phyloP scores from a whole-genome alignment of 2,113 vertebrate genomes.

The Limanda limanda region DNA sequence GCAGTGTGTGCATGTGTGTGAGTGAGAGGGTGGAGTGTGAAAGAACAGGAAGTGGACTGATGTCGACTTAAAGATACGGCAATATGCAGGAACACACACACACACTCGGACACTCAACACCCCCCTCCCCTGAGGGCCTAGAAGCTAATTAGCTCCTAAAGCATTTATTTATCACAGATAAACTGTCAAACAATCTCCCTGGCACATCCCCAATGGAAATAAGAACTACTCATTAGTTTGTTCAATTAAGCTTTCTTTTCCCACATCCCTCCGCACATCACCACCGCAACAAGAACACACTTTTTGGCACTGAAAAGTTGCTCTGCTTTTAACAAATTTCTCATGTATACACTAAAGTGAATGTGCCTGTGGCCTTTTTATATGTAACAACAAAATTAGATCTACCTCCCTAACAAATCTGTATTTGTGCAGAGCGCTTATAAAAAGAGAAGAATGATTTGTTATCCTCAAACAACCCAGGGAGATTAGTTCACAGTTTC shows the following conservation, averaged over 20 bases:
- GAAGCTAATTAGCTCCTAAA: constrained; percentile 84
- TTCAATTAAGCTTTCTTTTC: constrained; percentile 84
- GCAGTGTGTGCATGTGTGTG: background rate
- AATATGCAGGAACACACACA: constrained; percentile 56
- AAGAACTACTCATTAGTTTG: constrained; percentile 85
- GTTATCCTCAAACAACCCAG: constrained; percentile 35
- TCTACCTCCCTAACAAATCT: constrained; percentile 16
- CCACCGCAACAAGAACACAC: constrained; percentile 46
- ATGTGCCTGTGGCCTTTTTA: constrained; percentile 25
- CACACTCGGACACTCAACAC: constrained; percentile 76
- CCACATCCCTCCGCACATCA: constrained; percentile 64
- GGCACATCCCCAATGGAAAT: constrained; percentile 81
- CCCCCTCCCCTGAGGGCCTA: constrained; percentile 66
- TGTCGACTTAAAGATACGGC: constrained; percentile 62
- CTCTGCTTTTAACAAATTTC: constrained; percentile 46
- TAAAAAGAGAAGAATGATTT: constrained; percentile 17
- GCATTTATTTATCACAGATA: constrained; percentile 87
- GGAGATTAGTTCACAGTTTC: constrained; percentile 35
- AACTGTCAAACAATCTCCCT: constrained; percentile 86
- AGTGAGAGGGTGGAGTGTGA: constrained; percentile 19
- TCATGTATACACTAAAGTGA: background rate
- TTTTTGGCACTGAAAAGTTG: constrained; percentile 62
- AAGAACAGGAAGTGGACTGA: constrained; percentile 62
- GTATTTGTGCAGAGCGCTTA: constrained; percentile 15
- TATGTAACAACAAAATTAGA: constrained; percentile 31